Evolutionary conservation across 2,113 vertebrate species (phyloP), one percentile per base, ranked within the genome.

Genomic region (Pseudorectes ferrugineus): DNA sequence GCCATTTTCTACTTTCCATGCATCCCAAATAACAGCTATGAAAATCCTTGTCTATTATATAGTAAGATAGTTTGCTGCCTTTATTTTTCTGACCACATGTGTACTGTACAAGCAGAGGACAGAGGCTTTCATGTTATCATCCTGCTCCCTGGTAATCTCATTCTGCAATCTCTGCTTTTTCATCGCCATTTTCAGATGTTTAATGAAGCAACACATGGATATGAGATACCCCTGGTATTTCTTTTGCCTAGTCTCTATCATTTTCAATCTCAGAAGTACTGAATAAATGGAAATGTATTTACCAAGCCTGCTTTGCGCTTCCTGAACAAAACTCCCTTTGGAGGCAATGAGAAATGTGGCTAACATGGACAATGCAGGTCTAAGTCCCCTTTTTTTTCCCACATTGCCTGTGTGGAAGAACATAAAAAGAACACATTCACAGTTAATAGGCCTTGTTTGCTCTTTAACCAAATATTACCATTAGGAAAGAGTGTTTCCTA

Each of bases 181-280:
- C 85, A 88, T 86, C 94, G 85, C 82, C 29, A 2, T 92, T 96
- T 94, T 94, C 88, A 93, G 79, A 76, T 86, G 92, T 80, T 93
- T 93, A 96, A 96, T 90, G 95, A 94, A 95, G 89, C 85, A 18
- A 93, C 58, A 83, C 79, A 79, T 55, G 78, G 86, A 62, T 93
- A 93, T 42, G 72, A 84, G 72, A 84, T 59, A 81, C 57, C 59
- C 78, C 45, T 74, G 75, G 48, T 86, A 94, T 78, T 90, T 95
- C 76, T 92, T 80, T 88, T 78, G 55, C 65, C 36, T 59, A 74
- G 43, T 24, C 48, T 91, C 85, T 83, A 83, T 59, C 3, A 0
- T 71, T 94, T 93, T 77, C 89, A 81, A 91, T 87, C 72, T 94
- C 61, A 72, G 68, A 87, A 68, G n/a, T 72, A 67, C 38, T 86